A percentile compares a stretch with the other conserved stretches of the same genome.
Conservation (phyloP, 2,797 vertebrate genomes). For the Enteromius afrohamiltoni region DNA sequence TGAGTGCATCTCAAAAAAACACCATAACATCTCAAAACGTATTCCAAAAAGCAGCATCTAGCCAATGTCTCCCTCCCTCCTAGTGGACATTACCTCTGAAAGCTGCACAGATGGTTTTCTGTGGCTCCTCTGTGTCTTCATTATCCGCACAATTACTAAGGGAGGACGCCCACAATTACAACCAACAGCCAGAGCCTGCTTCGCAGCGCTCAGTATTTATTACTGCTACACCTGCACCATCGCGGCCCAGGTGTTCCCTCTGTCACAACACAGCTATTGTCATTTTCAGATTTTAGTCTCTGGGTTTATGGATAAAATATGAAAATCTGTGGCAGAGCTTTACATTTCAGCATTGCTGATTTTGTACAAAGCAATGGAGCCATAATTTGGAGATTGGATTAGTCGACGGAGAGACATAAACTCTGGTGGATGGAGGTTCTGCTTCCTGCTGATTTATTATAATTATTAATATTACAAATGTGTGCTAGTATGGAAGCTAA, state of each 20-base stretch:
- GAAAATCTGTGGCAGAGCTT: slow-evolving; percentile 20
- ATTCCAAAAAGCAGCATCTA: slow-evolving; percentile 46
- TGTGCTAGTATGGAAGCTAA: background rate
- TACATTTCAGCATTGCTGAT: slow-evolving; percentile 1
- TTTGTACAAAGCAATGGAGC: background rate
- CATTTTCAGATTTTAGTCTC: slow-evolving; percentile 39
- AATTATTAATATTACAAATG: slow-evolving; percentile 9
- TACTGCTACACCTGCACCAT: slow-evolving; percentile 72
- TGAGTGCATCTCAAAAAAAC: slow-evolving; percentile 9
- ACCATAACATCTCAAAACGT: slow-evolving; percentile 3
- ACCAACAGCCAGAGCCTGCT: slow-evolving; percentile 68
- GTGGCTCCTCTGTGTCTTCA: slow-evolving; percentile 81
- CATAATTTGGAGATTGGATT: background rate
- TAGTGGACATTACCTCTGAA: slow-evolving; percentile 46
- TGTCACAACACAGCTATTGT: slow-evolving; percentile 19
- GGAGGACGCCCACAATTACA: slow-evolving; percentile 78
- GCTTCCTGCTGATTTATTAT: slow-evolving; percentile 6
- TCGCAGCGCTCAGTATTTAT: slow-evolving; percentile 71
- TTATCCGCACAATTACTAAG: slow-evolving; percentile 79
- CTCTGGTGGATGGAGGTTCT: background rate
- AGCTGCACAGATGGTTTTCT: slow-evolving; percentile 78
- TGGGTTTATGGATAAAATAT: slow-evolving; percentile 40
- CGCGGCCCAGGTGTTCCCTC: slow-evolving; percentile 60
- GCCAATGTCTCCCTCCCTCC: slow-evolving; percentile 28
- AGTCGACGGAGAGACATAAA: background rate